Percentiles rank a stretch among this genome's conserved stretches.
Conservation (phyloP, 2,113 vertebrate genomes). For the Misgurnus mizolepis region DNA sequence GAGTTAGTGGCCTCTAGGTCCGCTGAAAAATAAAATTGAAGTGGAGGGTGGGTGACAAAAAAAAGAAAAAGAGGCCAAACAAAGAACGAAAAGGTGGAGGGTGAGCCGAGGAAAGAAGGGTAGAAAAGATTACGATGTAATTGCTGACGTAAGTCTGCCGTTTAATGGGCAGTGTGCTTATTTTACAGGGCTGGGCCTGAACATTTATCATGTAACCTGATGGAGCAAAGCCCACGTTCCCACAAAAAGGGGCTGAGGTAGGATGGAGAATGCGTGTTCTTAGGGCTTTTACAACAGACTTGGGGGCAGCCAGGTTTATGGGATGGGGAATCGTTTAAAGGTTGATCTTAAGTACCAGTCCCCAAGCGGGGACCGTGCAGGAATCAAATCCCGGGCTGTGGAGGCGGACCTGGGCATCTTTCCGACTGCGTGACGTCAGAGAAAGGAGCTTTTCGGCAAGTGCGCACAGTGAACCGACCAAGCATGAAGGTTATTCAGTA, state of each 20-base stretch:
- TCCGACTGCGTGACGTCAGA: slow-evolving; percentile 68
- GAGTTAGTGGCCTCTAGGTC: slow-evolving; percentile 62
- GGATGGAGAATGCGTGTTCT: slow-evolving; percentile 32
- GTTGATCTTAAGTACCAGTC: slow-evolving; percentile 70
- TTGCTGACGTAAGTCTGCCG: slow-evolving; percentile 65
- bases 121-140: slow-evolving; percentile 61
- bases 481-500: slow-evolving; percentile 44
- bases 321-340: slow-evolving; percentile 71
- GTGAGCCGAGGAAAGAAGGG: neutral
- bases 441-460: slow-evolving; percentile 54
- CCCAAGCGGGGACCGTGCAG: slow-evolving; percentile 60
- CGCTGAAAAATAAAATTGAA: slow-evolving; percentile 54
- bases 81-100: slow-evolving; percentile 37
- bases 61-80: slow-evolving; percentile 43
- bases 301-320: slow-evolving; percentile 67
- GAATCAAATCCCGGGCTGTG: slow-evolving; percentile 60
- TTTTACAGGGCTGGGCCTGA: slow-evolving; percentile 60
- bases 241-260: slow-evolving; percentile 51
- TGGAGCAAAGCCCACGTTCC: slow-evolving; percentile 63
- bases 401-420: slow-evolving; percentile 62
- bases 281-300: slow-evolving; percentile 65
- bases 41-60: slow-evolving; percentile 10
- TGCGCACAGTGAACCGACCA: slow-evolving; percentile 36
- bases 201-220: slow-evolving; percentile 72
- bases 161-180: slow-evolving; percentile 68